Evolutionary conservation across 1,140 invertebrate species (phyloP).

Genomic region (Apis dorsata): DNA sequence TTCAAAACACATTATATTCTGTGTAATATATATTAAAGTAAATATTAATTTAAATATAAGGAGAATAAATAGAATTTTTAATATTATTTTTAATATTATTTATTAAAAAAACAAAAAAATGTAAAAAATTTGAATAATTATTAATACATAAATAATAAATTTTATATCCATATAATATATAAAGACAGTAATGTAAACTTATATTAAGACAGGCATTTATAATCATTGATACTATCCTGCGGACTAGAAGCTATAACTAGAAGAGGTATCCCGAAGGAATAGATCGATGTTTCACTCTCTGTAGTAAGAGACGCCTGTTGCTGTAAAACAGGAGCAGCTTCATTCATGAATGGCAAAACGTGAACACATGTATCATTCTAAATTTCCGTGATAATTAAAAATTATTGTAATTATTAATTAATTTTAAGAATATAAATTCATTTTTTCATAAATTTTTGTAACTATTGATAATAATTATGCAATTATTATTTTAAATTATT

Average conservation of each 20-base stretch:
- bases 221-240: constrained; percentile 41
- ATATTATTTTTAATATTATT: no score
- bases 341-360: constrained; percentile 63
- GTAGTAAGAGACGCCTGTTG: constrained; percentile 69
- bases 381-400: background rate
- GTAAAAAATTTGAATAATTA: no score
- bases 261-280: constrained; percentile 52
- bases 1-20: no score
- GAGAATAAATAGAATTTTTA: background rate
- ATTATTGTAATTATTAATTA: background rate
- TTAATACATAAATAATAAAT: background rate
- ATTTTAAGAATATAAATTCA: background rate
- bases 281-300: constrained; percentile 59
- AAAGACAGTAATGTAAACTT: background rate
- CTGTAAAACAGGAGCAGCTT: constrained; percentile 52
- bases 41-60: no score
- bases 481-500: background rate
- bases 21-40: no score
- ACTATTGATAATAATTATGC: background rate
- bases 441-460: background rate
- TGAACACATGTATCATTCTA: background rate
- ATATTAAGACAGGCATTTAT: constrained; percentile 7
- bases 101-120: no score
- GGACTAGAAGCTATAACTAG: constrained; percentile 41
- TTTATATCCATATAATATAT: background rate